phyloP scores from a whole-genome alignment of 2,888 invertebrate genomes.

The Mesopsocus fuscifrons region DNA sequence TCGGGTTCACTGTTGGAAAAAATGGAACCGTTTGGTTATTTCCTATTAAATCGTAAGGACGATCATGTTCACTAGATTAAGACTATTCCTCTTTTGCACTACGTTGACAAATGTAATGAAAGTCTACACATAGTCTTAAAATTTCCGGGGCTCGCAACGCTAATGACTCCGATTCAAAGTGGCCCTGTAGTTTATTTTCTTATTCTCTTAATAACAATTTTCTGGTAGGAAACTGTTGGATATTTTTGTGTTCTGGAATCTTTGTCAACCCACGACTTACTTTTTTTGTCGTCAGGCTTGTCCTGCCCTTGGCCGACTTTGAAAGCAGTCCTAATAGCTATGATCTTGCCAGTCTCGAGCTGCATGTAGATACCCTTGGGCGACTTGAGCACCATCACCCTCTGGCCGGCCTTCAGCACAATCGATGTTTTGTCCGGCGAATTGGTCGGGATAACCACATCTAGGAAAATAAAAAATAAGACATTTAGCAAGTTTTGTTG shows the following conservation, averaged over 20 bases:
- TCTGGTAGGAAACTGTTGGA: too few species aligned
- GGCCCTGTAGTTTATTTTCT: too few species aligned
- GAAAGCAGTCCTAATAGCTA: constrained; percentile 68
- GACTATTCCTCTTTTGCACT: too few species aligned
- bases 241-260: too few species aligned
- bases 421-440: constrained; percentile 78
- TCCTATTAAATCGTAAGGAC: too few species aligned
- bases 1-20: constrained; percentile 9
- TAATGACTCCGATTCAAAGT: constrained; percentile 5
- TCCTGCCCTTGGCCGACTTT: constrained; percentile 38
- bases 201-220: too few species aligned
- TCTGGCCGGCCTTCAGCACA: constrained; percentile 80
- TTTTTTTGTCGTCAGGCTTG: constrained; percentile 25
- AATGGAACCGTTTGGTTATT: too few species aligned
- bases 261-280: too few species aligned
- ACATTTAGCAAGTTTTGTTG: constrained; percentile 6
- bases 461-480: constrained; percentile 25
- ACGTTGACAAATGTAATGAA: too few species aligned
- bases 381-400: constrained; percentile 85
- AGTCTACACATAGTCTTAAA: too few species aligned
- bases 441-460: constrained; percentile 84
- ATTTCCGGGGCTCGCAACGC: constrained; percentile 2
- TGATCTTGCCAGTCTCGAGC: constrained; percentile 82
- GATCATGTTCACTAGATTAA: too few species aligned
- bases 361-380: constrained; percentile 94